Evolutionary conservation across 2,113 vertebrate genomes (phyloP), one percentile per base, ranked within the genome.

Genomic region (Rhinoderma darwinii): DNA sequence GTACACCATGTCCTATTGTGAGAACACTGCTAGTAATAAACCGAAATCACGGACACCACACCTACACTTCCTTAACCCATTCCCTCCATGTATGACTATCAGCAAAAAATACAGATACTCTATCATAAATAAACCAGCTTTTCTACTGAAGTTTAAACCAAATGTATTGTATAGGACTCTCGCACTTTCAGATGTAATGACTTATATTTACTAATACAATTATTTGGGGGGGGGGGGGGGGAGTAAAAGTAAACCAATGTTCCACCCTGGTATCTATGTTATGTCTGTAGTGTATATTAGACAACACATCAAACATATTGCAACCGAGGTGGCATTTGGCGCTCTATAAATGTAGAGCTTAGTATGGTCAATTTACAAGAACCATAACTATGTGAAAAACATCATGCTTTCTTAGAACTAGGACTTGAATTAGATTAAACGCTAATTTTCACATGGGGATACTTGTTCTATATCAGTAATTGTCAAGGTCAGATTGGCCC

Each of bases 1-100:
- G 84, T 54, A 78, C 84, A 86, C 14, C 56, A 51, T 79, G 84
- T 86, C 59, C 84, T 86, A 51, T 79, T 78, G 39, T 78, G 75
- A 51, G 73, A 70, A 83, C 63, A 72, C n/a, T 30, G 61, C 44
- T 20, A 83, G 41, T 76, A 84, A 27, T 2, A 66, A 77, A 41
- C 66, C 32, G 30, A 73, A 59, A 27, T 27, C 51, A 50, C 17
- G 4, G 43, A 77, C 15, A 63, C 75, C 84, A 78, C 74, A 70
- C 84, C 84, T 86, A 66, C 56, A 66, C 3, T 27, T 27, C 54
- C 15, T 85, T 85, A 77, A 77, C 83, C 73, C 73, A 72, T 76
- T 73, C 50, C n/a, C 14, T 82, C 3, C 56, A 47, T 6, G 44
- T 61, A 20, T 15, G 7, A 15, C n/a, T 74, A 75, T n/a, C 37